Percentiles rank a stretch among this genome's conserved stretches.
Conservation (phyloP, 2,797 vertebrate genomes). For the Etheostoma perlongum region DNA sequence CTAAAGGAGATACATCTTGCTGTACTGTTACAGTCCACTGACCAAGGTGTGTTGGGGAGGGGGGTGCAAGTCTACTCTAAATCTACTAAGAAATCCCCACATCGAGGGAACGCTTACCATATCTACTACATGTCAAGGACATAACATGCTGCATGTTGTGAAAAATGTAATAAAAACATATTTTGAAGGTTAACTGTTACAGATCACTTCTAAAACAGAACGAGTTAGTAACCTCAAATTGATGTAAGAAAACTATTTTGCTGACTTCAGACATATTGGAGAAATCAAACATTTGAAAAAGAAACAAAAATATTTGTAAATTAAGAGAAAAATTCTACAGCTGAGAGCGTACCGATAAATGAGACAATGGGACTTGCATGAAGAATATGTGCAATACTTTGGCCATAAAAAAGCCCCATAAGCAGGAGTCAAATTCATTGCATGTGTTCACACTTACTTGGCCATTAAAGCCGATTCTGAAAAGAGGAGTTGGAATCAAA, state of each 20-base stretch:
- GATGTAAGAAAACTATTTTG: not conserved
- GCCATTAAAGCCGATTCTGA: no score
- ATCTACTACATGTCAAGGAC: not conserved
- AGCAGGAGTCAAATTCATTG: no score
- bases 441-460: no score
- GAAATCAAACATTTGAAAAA: conserved; percentile 1
- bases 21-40: conserved; percentile 29
- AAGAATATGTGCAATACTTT: not conserved
- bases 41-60: not conserved
- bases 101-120: not conserved
- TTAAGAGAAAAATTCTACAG: not conserved
- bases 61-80: not conserved
- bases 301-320: not conserved
- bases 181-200: not conserved
- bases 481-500: not conserved
- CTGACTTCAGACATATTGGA: not conserved
- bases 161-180: not conserved
- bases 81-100: conserved; percentile 10
- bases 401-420: not conserved
- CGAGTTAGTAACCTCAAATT: no score
- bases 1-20: conserved; percentile 6
- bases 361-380: not conserved
- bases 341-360: not conserved
- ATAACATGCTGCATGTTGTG: not conserved
- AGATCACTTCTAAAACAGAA: not conserved